Conservation (phyloP, 2,113 vertebrate genomes). For the Harpagus bidentatus region DNA sequence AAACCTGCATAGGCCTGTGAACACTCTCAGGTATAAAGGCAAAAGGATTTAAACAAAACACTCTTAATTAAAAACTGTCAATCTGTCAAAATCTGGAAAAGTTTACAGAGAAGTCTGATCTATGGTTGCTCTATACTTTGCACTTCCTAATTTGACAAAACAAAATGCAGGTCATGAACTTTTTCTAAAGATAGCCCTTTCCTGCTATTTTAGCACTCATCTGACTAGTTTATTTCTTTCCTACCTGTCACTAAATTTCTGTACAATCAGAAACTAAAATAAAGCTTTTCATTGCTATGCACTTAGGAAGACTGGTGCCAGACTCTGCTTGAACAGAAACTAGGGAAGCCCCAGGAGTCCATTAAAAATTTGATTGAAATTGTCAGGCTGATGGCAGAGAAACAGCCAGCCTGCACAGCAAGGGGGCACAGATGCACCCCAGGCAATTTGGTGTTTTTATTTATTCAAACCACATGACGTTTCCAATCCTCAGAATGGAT, state of each 20-base stretch:
- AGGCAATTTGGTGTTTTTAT: not conserved
- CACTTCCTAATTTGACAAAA: not conserved
- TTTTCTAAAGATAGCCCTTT: not conserved
- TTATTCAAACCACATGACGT: not conserved
- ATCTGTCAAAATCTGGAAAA: not conserved
- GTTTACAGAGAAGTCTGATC: not conserved
- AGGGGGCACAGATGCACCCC: not conserved
- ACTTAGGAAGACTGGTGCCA: not conserved
- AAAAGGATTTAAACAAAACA: slow-evolving; percentile 4
- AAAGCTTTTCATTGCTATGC: not conserved
- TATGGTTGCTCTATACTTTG: not conserved
- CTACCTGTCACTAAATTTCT: not conserved
- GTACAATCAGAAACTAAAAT: slow-evolving; percentile 6
- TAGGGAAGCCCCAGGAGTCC: not conserved
- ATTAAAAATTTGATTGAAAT: slow-evolving; percentile 22
- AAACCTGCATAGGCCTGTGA: slow-evolving; percentile 26
- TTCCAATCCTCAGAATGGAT: not conserved
- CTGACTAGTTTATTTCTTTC: not conserved
- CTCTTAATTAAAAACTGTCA: slow-evolving; percentile 39
- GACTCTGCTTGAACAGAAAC: not conserved
- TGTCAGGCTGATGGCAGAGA: not conserved
- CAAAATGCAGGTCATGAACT: not conserved
- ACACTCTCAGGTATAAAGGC: not conserved
- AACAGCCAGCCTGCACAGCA: not conserved
- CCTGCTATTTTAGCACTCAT: not conserved